Conservation (phyloP, 2,797 vertebrate species). For the Chromobotia macracanthus region DNA sequence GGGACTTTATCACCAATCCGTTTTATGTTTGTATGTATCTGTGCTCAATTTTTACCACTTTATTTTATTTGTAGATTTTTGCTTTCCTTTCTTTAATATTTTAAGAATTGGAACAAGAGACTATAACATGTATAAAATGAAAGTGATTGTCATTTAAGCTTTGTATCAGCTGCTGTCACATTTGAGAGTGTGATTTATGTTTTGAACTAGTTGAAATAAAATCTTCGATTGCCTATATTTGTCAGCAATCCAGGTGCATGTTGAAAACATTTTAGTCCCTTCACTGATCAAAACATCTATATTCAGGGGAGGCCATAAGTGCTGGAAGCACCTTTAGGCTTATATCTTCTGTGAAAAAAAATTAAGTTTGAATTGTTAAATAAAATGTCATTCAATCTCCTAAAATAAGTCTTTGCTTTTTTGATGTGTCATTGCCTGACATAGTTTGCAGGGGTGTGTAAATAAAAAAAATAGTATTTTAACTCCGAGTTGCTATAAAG, state of each 20-base stretch:
- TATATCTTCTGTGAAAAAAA: constrained; percentile 80
- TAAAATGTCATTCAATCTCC: constrained; percentile 74
- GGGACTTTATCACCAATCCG: constrained; percentile 65
- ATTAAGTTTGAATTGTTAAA: constrained; percentile 80
- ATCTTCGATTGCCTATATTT: constrained; percentile 84
- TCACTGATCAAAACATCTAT: constrained; percentile 73
- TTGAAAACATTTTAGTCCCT: constrained; percentile 82
- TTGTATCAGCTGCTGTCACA: constrained; percentile 86
- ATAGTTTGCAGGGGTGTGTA: not conserved
- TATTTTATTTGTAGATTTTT: constrained; percentile 85
- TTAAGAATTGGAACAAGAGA: constrained; percentile 81
- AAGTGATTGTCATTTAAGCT: constrained; percentile 82
- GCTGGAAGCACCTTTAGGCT: constrained; percentile 57
- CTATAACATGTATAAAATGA: constrained; percentile 85
- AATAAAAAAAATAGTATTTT: too few relatives aligned
- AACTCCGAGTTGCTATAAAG: too few relatives aligned
- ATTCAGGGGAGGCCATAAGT: constrained; percentile 30
- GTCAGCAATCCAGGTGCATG: constrained; percentile 88
- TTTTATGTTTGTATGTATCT: constrained; percentile 79
- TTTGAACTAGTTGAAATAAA: constrained; percentile 78
- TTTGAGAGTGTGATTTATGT: constrained; percentile 81
- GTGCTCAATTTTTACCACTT: constrained; percentile 90
- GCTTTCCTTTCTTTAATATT: constrained; percentile 73
- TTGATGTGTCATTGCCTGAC: not conserved
- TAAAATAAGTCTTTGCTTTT: constrained; percentile 23